These are phyloP conservation scores for Argyra leucocephala DNA, from an alignment of 2,888 invertebrate species.

Conservation along the genomic window DNA sequence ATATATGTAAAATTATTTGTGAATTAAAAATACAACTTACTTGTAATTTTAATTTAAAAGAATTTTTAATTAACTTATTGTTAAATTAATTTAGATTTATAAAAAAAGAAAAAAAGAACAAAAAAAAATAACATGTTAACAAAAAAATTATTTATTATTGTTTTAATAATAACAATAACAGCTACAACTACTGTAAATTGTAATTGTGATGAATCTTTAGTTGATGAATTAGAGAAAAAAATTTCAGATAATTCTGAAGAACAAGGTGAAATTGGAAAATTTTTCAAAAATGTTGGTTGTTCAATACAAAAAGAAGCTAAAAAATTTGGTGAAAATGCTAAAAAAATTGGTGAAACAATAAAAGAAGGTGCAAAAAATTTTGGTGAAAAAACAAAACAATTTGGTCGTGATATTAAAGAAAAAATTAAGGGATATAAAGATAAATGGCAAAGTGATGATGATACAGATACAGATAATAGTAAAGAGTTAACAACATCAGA, in stretches of 20 bases:
- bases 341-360: constrained; percentile 18
- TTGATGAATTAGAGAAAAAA: neutral
- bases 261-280: constrained; percentile 33
- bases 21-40: too few species aligned
- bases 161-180: neutral
- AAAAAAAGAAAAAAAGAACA: neutral
- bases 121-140: neutral
- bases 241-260: constrained; percentile 27
- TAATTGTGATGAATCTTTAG: neutral
- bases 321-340: constrained; percentile 31
- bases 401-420: constrained; percentile 8
- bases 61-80: neutral
- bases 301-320: constrained; percentile 35
- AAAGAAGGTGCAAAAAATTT: constrained; percentile 10
- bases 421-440: constrained; percentile 10
- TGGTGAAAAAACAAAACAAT: constrained; percentile 12
- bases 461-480: neutral
- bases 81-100: too few species aligned
- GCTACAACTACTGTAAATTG: neutral
- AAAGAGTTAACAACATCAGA: neutral
- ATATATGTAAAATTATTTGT: too few species aligned
- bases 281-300: constrained; percentile 36
- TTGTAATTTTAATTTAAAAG: neutral
- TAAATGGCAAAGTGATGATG: neutral
- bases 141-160: constrained; percentile 2